Base-by-base conservation (phyloP, 1,140 invertebrate species). In the Orussus abietinus region DNA sequence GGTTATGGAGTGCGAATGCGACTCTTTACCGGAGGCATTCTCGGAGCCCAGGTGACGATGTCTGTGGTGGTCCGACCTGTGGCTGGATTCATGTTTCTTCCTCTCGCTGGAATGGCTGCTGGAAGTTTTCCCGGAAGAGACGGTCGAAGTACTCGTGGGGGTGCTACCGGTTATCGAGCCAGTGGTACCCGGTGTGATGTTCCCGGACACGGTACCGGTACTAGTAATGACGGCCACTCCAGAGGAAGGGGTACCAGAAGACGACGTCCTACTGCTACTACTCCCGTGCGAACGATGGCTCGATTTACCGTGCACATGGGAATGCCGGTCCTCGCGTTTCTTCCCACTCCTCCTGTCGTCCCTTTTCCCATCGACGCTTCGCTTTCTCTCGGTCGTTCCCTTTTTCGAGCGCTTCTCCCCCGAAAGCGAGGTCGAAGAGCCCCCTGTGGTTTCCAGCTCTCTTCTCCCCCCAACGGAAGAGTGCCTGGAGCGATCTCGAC, bases 41-140 rank as follows among this genome's bases (percentile, higher is more conserved):
- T n/a, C n/a, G n/a, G n/a, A n/a, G n/a, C n/a, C n/a, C n/a, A 15
- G 20, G 14, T n/a, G 40, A n/a, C 10, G 37, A 13, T 34, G 39
- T 33, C 32, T 15, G 34, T 37, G 32, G 15, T 45, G 15, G 15
- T 44, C 35, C 12, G 28, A 37, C 12, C 52, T 59, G n/a, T 49
- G 50, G 13, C 40, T 37, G 21, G 49, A 48, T 3, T 57, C 53
- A 0, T 59, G 50, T 4, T 68, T 64, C 39, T 64, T 67, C 15
- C 66, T 69, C 3, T 69, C 62, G 0, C 49, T 49, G 6, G 44
- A 54, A 37, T 53, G 42, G 49, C 49, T 36, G 13, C 30, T n/a
- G n/a, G n/a, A n/a, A n/a, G n/a, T n/a, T n/a, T n/a, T n/a, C n/a
- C n/a, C n/a, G n/a, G n/a, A n/a, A n/a, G n/a, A n/a, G n/a, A n/a